Evolutionary conservation across 2,113 vertebrate species (phyloP), one percentile per base, ranked within the genome.

Genomic region (Toxotes jaculatrix): DNA sequence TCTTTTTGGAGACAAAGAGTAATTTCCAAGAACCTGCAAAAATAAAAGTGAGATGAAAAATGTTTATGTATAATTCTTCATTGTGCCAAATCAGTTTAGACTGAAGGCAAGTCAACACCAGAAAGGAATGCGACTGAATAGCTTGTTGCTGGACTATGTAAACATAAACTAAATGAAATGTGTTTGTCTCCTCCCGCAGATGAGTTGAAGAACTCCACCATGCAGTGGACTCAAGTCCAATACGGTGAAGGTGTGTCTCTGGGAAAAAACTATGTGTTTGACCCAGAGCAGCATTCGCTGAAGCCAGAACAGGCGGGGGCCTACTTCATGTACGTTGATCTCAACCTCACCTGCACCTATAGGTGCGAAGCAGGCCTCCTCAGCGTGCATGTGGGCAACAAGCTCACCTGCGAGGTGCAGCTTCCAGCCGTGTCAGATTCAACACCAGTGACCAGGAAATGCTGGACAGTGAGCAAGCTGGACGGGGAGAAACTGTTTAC

Each of bases 311-410:
- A 7, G 3, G 27, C 0, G 0, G 95, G 94, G 34, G 16, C 0
- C 13, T 96, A 95, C 88, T 95, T 95, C 59, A 63, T 95, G 2
- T 95, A 93, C 40, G 5, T 93, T 0, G 12, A 91, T 0, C 89
- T 96, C 9, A 84, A 65, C 11, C 0, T 96, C 32, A 45, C 11
- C 11, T 93, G 91, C 73, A 51, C 1, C 0, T 0, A 0, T 13
- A 0, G 0, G 0, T 94, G 94, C 61, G 0, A 0, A 0, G 0
- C 2, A 0, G 83, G 84, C 6, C 1, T 43, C 11, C 43, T 95
- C 0, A 88, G 1, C 0, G 27, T 95, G 0, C 8, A 0, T 0
- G 60, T 95, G 66, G 12, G 5, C 0, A 13, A 85, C 0, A n/a
- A 62, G 0, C 81, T 95, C 0, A 88, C 70, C 71, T 96, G 95